Percentiles rank a stretch among this genome's conserved stretches.
These are phyloP conservation scores for Nomia melanderi DNA, from an alignment of 1,140 invertebrate species.

Conservation along the genomic window DNA sequence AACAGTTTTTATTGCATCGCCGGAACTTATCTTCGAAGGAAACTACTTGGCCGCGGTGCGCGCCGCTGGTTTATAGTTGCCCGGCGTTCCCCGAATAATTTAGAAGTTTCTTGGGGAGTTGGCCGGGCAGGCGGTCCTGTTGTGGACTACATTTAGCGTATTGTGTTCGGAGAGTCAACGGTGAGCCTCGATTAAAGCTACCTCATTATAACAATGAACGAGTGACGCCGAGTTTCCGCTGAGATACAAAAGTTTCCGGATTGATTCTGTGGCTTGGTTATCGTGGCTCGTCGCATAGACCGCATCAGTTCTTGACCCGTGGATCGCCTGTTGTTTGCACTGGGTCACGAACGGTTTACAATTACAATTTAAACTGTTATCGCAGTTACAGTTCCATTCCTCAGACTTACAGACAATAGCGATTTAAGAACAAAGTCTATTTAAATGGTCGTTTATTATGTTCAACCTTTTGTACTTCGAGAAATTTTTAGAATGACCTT, in stretches of 20 bases:
- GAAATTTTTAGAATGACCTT: no score
- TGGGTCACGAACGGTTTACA: no score
- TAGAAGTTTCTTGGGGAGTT: slow-evolving; percentile 2
- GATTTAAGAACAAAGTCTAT: no score
- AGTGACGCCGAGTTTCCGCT: background rate
- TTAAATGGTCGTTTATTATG: no score
- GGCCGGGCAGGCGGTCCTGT: background rate
- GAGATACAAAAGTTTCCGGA: background rate
- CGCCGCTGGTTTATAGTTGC: slow-evolving; percentile 1
- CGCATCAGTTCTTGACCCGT: no score
- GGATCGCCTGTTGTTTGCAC: no score
- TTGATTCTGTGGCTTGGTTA: no score
- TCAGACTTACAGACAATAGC: no score
- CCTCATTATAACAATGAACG: background rate
- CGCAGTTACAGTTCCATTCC: no score
- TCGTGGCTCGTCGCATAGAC: no score
- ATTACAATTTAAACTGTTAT: no score
- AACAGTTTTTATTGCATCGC: background rate
- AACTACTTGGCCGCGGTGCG: background rate
- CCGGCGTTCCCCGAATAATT: slow-evolving; percentile 1
- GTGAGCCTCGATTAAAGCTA: background rate
- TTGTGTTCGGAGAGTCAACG: background rate
- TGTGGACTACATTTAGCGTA: background rate
- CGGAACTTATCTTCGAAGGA: background rate
- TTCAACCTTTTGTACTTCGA: no score